These are phyloP conservation scores for Setipinna tenuifilis DNA, from an alignment of 2,797 vertebrate species.

Conservation along the genomic window DNA sequence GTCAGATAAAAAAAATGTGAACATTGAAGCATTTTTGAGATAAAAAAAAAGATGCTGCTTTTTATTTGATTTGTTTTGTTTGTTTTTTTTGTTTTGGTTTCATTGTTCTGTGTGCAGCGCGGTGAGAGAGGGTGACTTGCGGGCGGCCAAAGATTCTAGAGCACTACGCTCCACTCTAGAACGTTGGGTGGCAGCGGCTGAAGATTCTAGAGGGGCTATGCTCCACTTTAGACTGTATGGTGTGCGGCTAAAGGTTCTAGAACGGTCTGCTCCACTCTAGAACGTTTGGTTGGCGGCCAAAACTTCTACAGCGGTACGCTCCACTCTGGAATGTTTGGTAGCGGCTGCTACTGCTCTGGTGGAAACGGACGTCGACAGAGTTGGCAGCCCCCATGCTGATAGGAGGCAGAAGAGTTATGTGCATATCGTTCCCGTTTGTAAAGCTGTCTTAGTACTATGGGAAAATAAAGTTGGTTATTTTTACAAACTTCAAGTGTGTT, in stretches of 20 bases:
- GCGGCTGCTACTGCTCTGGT: neutral
- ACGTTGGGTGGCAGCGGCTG: conserved; percentile 48
- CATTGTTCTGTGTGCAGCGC: conserved; percentile 65
- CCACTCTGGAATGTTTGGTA: neutral
- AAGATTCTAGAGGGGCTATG: conserved; percentile 38
- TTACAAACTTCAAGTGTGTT: conserved; percentile 86
- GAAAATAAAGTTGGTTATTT: conserved; percentile 99
- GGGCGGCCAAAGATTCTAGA: conserved; percentile 55
- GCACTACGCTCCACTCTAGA: neutral
- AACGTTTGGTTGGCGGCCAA: neutral
- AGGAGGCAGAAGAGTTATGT: conserved; percentile 75
- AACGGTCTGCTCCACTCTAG: too few relatives aligned
- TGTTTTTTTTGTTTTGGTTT: conserved; percentile 42
- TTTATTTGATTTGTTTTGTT: conserved; percentile 55
- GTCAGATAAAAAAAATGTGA: conserved; percentile 62
- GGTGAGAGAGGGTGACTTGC: conserved; percentile 59
- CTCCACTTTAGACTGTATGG: conserved; percentile 46
- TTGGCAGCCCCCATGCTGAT: conserved; percentile 55
- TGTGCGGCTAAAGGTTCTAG: too few relatives aligned
- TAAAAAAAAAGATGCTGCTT: conserved; percentile 45
- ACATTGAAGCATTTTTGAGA: conserved; percentile 68
- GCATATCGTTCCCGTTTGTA: conserved; percentile 96
- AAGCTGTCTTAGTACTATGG: conserved; percentile 94
- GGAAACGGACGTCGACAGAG: neutral
- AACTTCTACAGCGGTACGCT: too few relatives aligned